Evolutionary conservation across 2,113 vertebrate genomes (phyloP).

Genomic region (Hydrochoerus hydrochaeris): DNA sequence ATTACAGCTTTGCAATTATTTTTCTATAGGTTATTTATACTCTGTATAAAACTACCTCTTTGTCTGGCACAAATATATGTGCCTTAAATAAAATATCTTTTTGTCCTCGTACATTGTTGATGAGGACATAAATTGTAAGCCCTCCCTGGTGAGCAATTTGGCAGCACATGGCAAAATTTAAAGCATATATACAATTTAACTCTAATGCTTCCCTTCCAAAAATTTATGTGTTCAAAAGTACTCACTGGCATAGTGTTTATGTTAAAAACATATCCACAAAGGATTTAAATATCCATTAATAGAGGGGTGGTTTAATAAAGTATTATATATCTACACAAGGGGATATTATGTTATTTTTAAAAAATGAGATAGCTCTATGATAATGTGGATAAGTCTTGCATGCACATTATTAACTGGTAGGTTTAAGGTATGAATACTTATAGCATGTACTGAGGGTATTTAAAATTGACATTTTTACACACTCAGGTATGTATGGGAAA

Average conservation of each 20-base stretch:
- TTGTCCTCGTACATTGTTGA: neutral
- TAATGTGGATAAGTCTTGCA: neutral
- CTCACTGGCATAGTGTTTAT: neutral
- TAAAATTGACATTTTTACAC: neutral
- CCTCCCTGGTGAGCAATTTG: neutral
- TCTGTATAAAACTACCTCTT: constrained; percentile 36
- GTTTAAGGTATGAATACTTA: neutral
- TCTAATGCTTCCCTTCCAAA: neutral
- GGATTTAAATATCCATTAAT: constrained; percentile 23
- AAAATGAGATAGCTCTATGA: neutral
- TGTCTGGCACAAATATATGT: neutral
- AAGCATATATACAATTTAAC: neutral
- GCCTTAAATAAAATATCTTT: constrained; percentile 59
- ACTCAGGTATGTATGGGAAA: neutral
- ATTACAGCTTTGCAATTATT: constrained; percentile 51
- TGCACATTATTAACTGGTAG: neutral
- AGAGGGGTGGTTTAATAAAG: neutral
- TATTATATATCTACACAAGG: neutral
- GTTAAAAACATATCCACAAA: neutral
- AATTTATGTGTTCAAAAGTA: neutral
- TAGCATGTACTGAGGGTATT: neutral
- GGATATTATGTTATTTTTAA: neutral
- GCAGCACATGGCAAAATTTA: constrained; percentile 19
- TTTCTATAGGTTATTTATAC: constrained; percentile 52
- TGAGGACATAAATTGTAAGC: constrained; percentile 53